Base-by-base conservation (phyloP, 2,888 invertebrate species). In the Anodontia alba region DNA sequence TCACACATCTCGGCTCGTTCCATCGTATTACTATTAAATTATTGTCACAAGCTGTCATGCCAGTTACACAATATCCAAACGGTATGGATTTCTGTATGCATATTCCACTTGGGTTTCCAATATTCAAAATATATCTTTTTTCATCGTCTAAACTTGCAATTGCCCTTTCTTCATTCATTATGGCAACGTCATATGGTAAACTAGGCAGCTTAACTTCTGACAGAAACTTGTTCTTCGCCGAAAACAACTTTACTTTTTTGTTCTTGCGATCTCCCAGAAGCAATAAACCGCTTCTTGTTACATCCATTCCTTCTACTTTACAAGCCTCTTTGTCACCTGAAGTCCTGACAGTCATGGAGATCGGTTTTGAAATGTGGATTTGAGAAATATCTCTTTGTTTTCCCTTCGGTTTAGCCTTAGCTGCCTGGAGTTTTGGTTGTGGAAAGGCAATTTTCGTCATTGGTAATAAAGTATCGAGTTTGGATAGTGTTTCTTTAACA, bases 1-100 rank as follows among this genome's bases (percentile, higher is more conserved):
- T 62, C 20, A 62, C 62, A 17, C 62, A 62, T 62, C 62, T 31
- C 17, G 62, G 62, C 20, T 62, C 62, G 33, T 62, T 62, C 62
- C 62, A 62, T 20, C 62, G 5, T 2, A 62, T 33, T 8, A 62
- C 31, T 3, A 62, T 29, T 7, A 62, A 33, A 20, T 62, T 33
- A 20, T 23, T 29, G 7, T 62, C 62, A 17, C 33, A 62, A 3
- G 62, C 12, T 33, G 62, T 33, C 62, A 62, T 62, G 1, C 33
- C 62, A 10, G 62, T 62, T 10, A 62, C 33, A 33, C 20, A 62
- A 20, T 62, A 62, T 12, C 62, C 62, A 8, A 62, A 31, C 7
- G 62, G 33, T 17, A 31, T 17, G 2, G 10, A 1, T 31, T 33
- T 31, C 3, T 8, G 5, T 15, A 33, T 17, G 3, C 7, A 33